Evolutionary conservation across 2,888 invertebrate species (phyloP), one percentile per base, ranked within the genome.

Genomic region (Spilarctia lutea): DNA sequence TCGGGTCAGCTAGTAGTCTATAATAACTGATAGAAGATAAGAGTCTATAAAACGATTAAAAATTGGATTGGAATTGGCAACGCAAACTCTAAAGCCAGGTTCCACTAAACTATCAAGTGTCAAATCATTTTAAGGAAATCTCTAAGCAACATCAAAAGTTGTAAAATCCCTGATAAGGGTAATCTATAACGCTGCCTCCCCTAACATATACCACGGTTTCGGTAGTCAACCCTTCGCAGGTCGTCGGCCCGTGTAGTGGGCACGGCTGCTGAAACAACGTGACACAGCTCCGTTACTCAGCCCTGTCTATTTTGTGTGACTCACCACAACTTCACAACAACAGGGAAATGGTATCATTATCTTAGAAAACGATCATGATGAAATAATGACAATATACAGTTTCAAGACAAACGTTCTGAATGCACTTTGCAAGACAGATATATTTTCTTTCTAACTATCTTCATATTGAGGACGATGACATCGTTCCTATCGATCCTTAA

Each of bases 171-270:
- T 48, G 6, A 48, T 48, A 7, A 48, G 20, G 48, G 6, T 48
- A 20, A 2, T 3, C 6, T 13, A 63, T 27, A 20, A 60, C 63
- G 60, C 63, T 42, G 24, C 24, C n/a, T 63, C 42, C 45, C 16
- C 30, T 75, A 68, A 73, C 84, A 79, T 80, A 76, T 63, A 77
- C 78, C 83, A 73, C 69, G 33, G 75, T 70, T 74, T 72, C 76
- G 74, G 75, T 76, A 86, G 87, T 85, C 88, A 88, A 89, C 91
- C 92, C 92, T 89, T 87, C 85, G 83, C 88, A 89, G 94, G 93
- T 94, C 93, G 91, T 88, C 91, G 94, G 84, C 91, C 94, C 86
- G 75, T 91, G 90, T 81, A 94, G 94, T 93, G 93, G 94, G 92
- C 92, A 87, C 91, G 93, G 89, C 89, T 84, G 85, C 93, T 93